phyloP scores from a whole-genome alignment of 2,888 invertebrate genomes.

The Agonopterix subpropinquella region DNA sequence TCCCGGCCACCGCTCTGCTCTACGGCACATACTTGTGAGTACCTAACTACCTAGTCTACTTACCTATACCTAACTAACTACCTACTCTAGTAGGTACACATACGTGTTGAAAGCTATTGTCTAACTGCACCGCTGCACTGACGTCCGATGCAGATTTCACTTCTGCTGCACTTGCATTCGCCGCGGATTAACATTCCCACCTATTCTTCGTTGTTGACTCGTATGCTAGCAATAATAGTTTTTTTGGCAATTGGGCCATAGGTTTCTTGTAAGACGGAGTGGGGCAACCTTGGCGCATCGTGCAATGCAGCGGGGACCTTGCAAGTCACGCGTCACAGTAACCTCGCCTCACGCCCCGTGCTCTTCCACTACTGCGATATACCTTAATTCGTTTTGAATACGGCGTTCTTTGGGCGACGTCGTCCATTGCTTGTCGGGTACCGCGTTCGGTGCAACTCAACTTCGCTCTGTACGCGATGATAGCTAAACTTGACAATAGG shows the following conservation, averaged over 20 bases:
- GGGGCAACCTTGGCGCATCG: slow-evolving; percentile 75
- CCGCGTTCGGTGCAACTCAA: not conserved
- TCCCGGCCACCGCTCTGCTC: slow-evolving; percentile 17
- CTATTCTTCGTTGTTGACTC: not conserved
- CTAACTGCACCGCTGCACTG: slow-evolving; percentile 49
- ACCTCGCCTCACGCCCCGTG: slow-evolving; percentile 71
- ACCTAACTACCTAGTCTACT: slow-evolving; percentile 16
- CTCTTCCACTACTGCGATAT: slow-evolving; percentile 52
- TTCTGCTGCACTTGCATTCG: slow-evolving; percentile 33
- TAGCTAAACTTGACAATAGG: slow-evolving; percentile 11
- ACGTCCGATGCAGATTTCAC: slow-evolving; percentile 60
- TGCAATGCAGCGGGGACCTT: slow-evolving; percentile 74
- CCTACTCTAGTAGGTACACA: slow-evolving; percentile 2
- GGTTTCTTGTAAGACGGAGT: slow-evolving; percentile 49
- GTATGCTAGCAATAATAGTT: not conserved
- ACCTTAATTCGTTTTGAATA: slow-evolving; percentile 32
- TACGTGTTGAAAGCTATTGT: slow-evolving; percentile 40
- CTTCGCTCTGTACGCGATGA: slow-evolving; percentile 26
- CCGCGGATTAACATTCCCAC: not conserved
- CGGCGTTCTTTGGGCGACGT: slow-evolving; percentile 15
- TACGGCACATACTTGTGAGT: slow-evolving; percentile 36
- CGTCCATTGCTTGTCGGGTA: slow-evolving; percentile 39
- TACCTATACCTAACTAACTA: slow-evolving; percentile 11
- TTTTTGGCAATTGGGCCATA: slow-evolving; percentile 23
- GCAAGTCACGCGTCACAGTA: slow-evolving; percentile 76